phyloP scores from a whole-genome alignment of 2,113 vertebrate genomes.

The Amazona vittata region DNA sequence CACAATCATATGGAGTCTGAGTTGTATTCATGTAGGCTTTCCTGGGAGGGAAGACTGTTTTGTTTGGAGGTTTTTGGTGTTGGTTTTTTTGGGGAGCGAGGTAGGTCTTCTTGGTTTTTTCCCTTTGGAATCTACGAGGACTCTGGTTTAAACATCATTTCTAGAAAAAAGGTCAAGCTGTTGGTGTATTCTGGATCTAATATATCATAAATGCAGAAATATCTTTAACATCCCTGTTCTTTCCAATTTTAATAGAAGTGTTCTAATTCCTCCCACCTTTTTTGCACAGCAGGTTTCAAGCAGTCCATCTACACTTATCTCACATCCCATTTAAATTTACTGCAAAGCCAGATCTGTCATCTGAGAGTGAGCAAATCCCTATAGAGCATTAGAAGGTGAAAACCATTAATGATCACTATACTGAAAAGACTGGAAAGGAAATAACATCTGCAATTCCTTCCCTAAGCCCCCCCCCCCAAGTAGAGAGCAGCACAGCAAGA shows the following conservation, averaged over 20 bases:
- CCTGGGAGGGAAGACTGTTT: not conserved
- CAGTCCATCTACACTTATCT: not conserved
- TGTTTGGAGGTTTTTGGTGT: not conserved
- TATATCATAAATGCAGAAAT: not conserved
- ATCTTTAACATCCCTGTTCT: not conserved
- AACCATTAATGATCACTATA: not conserved
- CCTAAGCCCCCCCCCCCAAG: not conserved
- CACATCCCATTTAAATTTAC: not conserved
- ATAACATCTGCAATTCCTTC: not conserved
- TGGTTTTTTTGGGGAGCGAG: not conserved
- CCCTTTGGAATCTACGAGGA: not conserved
- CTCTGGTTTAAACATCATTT: not conserved
- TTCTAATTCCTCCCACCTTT: not conserved
- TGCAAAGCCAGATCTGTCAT: not conserved
- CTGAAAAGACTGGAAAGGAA: not conserved
- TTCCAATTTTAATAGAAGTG: not conserved
- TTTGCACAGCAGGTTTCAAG: not conserved
- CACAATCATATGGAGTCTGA: not conserved
- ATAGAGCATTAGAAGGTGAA: constrained; percentile 22
- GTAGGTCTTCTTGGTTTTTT: not conserved
- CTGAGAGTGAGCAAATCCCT: not conserved
- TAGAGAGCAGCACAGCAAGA: not conserved
- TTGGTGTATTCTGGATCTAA: not conserved
- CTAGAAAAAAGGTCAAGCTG: not conserved
- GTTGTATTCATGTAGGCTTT: not conserved